These are phyloP conservation scores for Lepidostoma basale DNA, from an alignment of 1,140 invertebrate genomes.

Conservation along the genomic window DNA sequence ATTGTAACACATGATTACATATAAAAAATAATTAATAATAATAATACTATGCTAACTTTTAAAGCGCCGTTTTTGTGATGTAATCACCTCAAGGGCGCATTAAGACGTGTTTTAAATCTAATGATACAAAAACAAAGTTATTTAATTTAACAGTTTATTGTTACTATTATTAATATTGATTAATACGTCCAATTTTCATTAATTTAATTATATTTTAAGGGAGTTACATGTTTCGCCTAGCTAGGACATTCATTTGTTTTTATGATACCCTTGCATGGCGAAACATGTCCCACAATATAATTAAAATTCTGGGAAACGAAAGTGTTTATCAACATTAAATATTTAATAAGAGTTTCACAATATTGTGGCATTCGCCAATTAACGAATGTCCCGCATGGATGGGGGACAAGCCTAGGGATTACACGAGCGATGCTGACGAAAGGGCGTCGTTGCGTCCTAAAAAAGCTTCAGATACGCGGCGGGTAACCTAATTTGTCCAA, in stretches of 20 bases:
- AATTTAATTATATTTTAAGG: too few species aligned
- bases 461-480: neutral
- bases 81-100: too few species aligned
- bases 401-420: too few species aligned
- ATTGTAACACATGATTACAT: neutral
- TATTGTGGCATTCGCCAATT: neutral
- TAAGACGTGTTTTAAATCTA: too few species aligned
- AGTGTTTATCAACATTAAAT: neutral
- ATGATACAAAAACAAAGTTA: too few species aligned
- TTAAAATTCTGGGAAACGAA: neutral
- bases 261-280: too few species aligned
- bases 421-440: too few species aligned
- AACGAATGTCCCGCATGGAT: neutral
- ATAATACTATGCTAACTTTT: neutral
- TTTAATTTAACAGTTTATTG: too few species aligned
- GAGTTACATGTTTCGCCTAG: too few species aligned
- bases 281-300: neutral
- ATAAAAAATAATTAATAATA: neutral
- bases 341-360: neutral
- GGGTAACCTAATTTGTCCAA: neutral
- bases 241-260: neutral
- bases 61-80: too few species aligned
- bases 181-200: neutral
- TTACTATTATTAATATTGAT: neutral
- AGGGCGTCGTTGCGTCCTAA: too few species aligned